Evolutionary conservation across 1,140 invertebrate genomes (phyloP), one percentile per base, ranked within the genome.

Genomic region (Laodelphax striatellus): DNA sequence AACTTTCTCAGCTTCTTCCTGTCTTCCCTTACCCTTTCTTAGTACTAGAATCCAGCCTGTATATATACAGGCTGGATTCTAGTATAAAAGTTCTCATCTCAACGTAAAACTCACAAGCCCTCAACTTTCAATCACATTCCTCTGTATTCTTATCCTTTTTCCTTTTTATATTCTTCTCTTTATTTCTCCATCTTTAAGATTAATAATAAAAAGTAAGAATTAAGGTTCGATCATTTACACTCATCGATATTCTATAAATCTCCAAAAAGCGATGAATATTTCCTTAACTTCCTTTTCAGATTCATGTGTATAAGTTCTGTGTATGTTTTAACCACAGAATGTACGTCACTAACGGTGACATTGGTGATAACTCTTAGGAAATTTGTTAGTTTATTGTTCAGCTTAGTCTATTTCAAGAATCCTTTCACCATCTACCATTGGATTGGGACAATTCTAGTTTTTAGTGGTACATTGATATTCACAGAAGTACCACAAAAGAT

Each of bases 321-420:
- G 1, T 98, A 96, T 70, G 81, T 88, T 16, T 78, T 98, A 67
- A 97, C 93, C 2, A 91, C 94, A 0, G 92, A 96, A 72, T 96
- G 93, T 70, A 82, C 89, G 9, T 97, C 95, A 0, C 72, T 99
- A 13, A 95, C 93, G 0, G 94, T 99, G 0, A 99, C 95, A 0
- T 75, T 99, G 58, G 92, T 98, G 2, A 85, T 98, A 13, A 99
- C 97, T 1, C 72, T 98, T 52, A 78, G 97, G 34, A 99, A 99
- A 74, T 99, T 99, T 71, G 77, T 93, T 6, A 97, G 94, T 10
- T 75, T 99, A 44, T 73, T 99, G 16, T 88, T 99, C 70, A 98
- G 96, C 1, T 97, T 99, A 67, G 68, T 93, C 41, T 98, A 97
- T 71, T 99, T 99, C 72, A 77, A 86, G 62, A 98, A 99, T 78